Conservation (phyloP, 2,888 invertebrate species). For the Ceriagrion tenellum region DNA sequence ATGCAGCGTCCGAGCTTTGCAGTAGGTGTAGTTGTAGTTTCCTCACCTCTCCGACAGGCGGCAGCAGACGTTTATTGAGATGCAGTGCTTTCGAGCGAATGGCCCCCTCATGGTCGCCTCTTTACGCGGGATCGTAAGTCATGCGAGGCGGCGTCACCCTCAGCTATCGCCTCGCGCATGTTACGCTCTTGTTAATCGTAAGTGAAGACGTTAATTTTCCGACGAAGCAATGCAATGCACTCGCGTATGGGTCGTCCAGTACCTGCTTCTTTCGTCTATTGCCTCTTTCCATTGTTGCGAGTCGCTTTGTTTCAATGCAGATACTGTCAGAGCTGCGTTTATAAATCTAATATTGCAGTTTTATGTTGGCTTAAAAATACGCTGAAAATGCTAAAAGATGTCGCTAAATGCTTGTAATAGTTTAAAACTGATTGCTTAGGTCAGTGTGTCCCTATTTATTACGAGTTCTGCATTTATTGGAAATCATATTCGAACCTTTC, state of each 20-base stretch:
- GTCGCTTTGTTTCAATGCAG: too few species aligned
- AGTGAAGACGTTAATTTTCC: not conserved
- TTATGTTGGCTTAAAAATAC: too few species aligned
- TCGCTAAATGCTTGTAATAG: too few species aligned
- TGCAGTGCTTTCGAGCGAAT: constrained; percentile 53
- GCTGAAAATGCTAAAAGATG: too few species aligned
- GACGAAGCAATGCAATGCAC: not conserved
- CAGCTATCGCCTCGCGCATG: constrained; percentile 8
- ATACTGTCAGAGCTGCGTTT: too few species aligned
- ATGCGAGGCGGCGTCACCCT: constrained; percentile 18
- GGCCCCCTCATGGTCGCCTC: constrained; percentile 31
- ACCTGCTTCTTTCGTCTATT: too few species aligned
- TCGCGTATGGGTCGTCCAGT: not conserved
- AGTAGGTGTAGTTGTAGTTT: constrained; percentile 45
- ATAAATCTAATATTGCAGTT: too few species aligned
- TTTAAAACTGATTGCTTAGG: too few species aligned
- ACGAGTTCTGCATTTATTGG: too few species aligned
- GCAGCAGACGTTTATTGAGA: constrained; percentile 65
- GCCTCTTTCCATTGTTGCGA: too few species aligned
- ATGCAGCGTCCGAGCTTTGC: constrained; percentile 56
- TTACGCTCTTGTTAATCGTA: not conserved
- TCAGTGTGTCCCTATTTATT: too few species aligned
- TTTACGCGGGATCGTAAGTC: constrained; percentile 34
- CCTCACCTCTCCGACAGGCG: constrained; percentile 57
- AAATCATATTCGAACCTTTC: too few species aligned